Percentiles rank a stretch among this genome's conserved stretches.
Evolutionary conservation across 2,113 vertebrate genomes (phyloP).

Genomic region (Psammodynastes pulverulentus): DNA sequence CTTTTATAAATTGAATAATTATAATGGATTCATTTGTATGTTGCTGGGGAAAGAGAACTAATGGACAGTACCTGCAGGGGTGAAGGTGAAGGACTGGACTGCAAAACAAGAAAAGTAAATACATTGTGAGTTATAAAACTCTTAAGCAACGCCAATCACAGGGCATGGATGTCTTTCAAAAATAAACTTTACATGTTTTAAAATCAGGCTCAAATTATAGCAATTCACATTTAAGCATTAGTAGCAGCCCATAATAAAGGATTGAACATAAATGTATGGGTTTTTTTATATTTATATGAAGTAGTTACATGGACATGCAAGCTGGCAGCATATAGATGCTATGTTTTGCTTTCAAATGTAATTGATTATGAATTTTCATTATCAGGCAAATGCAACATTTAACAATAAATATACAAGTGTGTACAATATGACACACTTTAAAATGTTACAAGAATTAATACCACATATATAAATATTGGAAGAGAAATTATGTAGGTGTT

Average conservation of each 20-base stretch:
- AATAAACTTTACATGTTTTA: slow-evolving; percentile 13
- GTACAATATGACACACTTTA: not conserved
- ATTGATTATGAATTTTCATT: slow-evolving; percentile 31
- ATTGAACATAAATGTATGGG: slow-evolving; percentile 12
- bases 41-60: slow-evolving; percentile 71
- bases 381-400: slow-evolving; percentile 37
- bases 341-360: slow-evolving; percentile 37
- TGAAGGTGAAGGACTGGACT: slow-evolving; percentile 91
- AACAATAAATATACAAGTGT: slow-evolving; percentile 19
- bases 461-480: slow-evolving; percentile 6
- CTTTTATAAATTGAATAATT: slow-evolving; percentile 18
- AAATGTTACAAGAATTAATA: not conserved
- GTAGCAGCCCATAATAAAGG: slow-evolving; percentile 68
- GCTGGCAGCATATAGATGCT: slow-evolving; percentile 23
- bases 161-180: slow-evolving; percentile 30
- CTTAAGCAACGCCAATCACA: slow-evolving; percentile 25
- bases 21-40: slow-evolving; percentile 34
- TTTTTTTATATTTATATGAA: not conserved
- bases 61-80: slow-evolving; percentile 87
- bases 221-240: slow-evolving; percentile 59
- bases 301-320: slow-evolving; percentile 13
- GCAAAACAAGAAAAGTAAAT: slow-evolving; percentile 89
- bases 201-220: slow-evolving; percentile 37
- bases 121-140: slow-evolving; percentile 77
- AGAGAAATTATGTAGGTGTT: not conserved